phyloP scores from a whole-genome alignment of 2,888 invertebrate species.

The Chymomyza fuscimana region DNA sequence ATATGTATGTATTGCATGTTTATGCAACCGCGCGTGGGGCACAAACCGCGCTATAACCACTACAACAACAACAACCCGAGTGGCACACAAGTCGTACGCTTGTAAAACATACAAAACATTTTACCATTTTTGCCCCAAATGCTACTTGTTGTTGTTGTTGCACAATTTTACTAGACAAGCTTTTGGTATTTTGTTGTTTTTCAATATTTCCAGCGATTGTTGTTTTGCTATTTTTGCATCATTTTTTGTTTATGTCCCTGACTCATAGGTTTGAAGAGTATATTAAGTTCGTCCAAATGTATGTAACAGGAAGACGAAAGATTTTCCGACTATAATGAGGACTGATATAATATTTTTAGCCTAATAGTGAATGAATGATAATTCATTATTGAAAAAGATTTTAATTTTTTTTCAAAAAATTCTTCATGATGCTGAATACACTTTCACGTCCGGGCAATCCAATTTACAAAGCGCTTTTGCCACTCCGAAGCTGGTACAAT shows the following conservation, averaged over 20 bases:
- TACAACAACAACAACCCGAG: slow-evolving; percentile 26
- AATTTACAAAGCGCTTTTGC: no score
- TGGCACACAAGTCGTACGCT: slow-evolving; percentile 35
- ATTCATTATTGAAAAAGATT: no score
- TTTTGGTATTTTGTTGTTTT: slow-evolving; percentile 29
- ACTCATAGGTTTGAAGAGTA: no score
- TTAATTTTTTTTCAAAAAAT: no score
- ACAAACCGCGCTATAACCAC: slow-evolving; percentile 33
- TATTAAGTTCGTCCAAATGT: no score
- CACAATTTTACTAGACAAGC: slow-evolving; percentile 36
- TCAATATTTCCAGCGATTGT: slow-evolving; percentile 38
- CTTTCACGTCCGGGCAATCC: no score
- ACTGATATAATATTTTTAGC: no score
- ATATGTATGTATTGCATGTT: slow-evolving; percentile 25
- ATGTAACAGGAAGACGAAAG: no score
- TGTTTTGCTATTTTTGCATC: slow-evolving; percentile 34
- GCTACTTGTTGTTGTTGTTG: slow-evolving; percentile 28
- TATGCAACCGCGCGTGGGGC: slow-evolving; percentile 33
- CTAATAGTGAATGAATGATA: no score
- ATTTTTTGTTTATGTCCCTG: slow-evolving; percentile 28
- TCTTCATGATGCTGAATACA: no score
- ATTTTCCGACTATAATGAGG: no score
- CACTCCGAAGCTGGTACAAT: no score
- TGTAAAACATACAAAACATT: slow-evolving; percentile 40
- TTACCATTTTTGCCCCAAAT: neutral